Evolutionary conservation across 2,113 vertebrate species (phyloP).

Genomic region (Uropsilus gracilis): DNA sequence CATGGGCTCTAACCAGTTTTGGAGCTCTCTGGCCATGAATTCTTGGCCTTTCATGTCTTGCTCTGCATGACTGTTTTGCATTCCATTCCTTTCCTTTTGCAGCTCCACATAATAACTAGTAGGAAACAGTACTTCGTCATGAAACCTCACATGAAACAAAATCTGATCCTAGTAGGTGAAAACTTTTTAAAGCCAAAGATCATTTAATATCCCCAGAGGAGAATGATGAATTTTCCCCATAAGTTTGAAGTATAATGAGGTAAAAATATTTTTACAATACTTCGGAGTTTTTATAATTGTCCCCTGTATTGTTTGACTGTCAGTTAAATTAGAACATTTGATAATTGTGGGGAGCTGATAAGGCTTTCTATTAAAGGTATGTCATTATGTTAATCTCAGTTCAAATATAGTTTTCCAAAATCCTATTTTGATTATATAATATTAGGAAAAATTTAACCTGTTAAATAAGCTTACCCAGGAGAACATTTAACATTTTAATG

Average conservation of each 20-base stretch:
- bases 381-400: conserved; percentile 81
- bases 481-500: conserved; percentile 50
- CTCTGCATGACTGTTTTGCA: neutral
- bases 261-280: conserved; percentile 79
- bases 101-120: neutral
- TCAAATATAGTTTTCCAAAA: conserved; percentile 77
- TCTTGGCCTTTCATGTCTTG: neutral
- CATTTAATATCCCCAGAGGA: neutral
- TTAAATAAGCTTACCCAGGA: conserved; percentile 67
- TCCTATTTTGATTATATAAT: conserved; percentile 78
- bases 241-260: conserved; percentile 48
- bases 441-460: conserved; percentile 73
- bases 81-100: neutral
- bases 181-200: conserved; percentile 54
- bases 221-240: neutral
- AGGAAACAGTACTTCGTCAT: conserved; percentile 18
- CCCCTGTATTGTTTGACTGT: conserved; percentile 73
- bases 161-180: conserved; percentile 27
- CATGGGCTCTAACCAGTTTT: neutral
- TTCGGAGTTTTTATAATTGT: conserved; percentile 73
- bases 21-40: neutral
- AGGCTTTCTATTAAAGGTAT: conserved; percentile 73
- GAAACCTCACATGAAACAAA: conserved; percentile 41
- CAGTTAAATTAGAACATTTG: conserved; percentile 77
- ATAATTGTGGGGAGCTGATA: conserved; percentile 78